phyloP scores from a whole-genome alignment of 2,113 vertebrate species.

The Podarcis cretensis region DNA sequence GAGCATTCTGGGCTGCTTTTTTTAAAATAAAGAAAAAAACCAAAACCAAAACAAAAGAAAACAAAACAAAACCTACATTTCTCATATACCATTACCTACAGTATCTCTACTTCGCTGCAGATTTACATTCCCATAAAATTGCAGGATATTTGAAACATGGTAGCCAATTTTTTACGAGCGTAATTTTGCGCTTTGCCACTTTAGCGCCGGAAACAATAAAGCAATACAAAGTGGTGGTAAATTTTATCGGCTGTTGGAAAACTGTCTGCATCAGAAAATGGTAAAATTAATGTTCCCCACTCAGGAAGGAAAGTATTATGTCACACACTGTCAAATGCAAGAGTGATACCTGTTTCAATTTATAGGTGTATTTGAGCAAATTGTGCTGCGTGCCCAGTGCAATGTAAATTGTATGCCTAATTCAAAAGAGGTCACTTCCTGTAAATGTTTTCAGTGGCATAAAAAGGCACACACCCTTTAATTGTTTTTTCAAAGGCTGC shows the following conservation, averaged over 20 bases:
- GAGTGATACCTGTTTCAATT: background rate
- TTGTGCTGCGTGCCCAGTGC: background rate
- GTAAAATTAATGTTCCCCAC: background rate
- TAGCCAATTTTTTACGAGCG: conserved; percentile 41
- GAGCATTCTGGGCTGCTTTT: background rate
- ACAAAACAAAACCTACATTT: background rate
- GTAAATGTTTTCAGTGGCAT: background rate
- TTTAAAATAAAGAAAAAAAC: background rate
- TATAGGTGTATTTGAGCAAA: background rate
- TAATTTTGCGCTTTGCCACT: conserved; percentile 8
- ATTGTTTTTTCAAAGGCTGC: background rate
- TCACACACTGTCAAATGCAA: background rate
- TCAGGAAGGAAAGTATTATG: background rate
- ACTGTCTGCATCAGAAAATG: background rate
- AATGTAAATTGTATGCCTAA: background rate
- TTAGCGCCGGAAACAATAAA: conserved; percentile 28
- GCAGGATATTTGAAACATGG: background rate
- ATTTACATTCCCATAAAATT: conserved; percentile 23
- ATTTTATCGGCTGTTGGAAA: background rate
- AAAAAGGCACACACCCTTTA: background rate
- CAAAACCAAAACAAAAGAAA: too few species aligned
- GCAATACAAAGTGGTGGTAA: background rate
- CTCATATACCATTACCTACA: background rate
- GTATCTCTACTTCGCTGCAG: background rate
- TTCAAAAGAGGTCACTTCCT: background rate